Evolutionary conservation across 2,797 vertebrate species (phyloP).

Genomic region (Parauchenoglanis punctatus): DNA sequence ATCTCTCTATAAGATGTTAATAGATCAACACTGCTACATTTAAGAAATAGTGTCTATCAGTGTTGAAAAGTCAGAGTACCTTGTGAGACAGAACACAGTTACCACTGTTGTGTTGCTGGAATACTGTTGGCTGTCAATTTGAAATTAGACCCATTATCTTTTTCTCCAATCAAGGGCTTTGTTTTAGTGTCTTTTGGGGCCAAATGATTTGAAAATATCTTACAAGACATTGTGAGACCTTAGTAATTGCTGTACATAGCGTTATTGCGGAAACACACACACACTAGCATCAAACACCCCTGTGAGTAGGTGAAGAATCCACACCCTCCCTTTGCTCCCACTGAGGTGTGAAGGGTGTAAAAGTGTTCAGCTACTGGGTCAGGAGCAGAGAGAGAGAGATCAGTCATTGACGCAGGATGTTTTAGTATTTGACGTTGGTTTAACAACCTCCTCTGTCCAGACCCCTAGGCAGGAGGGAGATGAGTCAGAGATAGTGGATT

Average conservation of each 20-base stretch:
- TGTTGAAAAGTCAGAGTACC: neutral
- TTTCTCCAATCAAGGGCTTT: neutral
- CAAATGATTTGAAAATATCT: neutral
- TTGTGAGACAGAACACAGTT: neutral
- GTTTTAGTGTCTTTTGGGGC: neutral
- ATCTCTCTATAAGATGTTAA: neutral
- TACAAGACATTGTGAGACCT: neutral
- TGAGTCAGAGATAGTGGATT: slow-evolving; percentile 75
- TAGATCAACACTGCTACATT: neutral
- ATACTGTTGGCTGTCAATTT: neutral
- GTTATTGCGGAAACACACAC: neutral
- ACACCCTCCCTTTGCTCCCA: slow-evolving; percentile 42
- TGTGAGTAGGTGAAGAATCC: slow-evolving; percentile 52
- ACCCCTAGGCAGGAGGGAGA: slow-evolving; percentile 71
- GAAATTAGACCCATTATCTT: neutral
- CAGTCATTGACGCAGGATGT: slow-evolving; percentile 74
- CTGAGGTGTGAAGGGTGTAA: slow-evolving; percentile 67
- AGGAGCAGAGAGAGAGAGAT: slow-evolving; percentile 56
- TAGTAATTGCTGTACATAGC: neutral
- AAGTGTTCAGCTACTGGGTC: slow-evolving; percentile 43
- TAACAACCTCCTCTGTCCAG: slow-evolving; percentile 82
- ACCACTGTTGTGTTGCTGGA: neutral
- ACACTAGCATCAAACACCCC: slow-evolving; percentile 33
- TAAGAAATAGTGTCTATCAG: neutral
- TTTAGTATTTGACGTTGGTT: slow-evolving; percentile 80